Evolutionary conservation across 2,113 vertebrate species (phyloP), one percentile per base, ranked within the genome.

Genomic region (Copsychus sechellarum): DNA sequence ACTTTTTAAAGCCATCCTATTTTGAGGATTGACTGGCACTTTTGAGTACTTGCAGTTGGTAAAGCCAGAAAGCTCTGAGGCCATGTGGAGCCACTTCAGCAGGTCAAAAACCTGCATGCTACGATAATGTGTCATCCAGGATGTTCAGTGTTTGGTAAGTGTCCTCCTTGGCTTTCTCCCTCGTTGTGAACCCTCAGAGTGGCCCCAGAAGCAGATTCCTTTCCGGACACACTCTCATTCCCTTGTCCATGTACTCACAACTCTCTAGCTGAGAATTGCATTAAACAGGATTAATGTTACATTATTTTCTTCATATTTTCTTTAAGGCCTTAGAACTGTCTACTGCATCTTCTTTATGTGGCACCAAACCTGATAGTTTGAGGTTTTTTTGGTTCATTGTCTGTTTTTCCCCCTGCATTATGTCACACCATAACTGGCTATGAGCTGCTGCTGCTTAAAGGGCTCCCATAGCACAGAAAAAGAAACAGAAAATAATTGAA

Each of bases 181-280:
- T 74, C 31, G 6, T 8, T 58, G 38, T 1, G 2, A 84, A 19
- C 18, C 23, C 54, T 61, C 0, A 0, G 0, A 19, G 33, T 23
- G 33, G 12, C 26, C 50, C 47, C 47, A 83, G 31, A 56, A 76
- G 15, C 20, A 57, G 11, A 60, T 56, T 81, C 25, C 21, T 28
- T 36, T 67, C 36, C 20, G 38, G 47, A 50, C 11, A 12, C 7
- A 34, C 13, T 53, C 48, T 40, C 5, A 2, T 57, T 85, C 5
- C 6, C 12, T 45, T 50, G 10, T 31, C 20, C 3, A 1, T 23
- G 56, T 33, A 34, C 33, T 81, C 58, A 45, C 58, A 71, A 29
- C 23, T 74, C 58, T 66, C 14, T 20, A 66, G 58, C 17, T 81
- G 36, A 77, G 38, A 92, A 48, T 14, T 62, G 51, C 60, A 36